A percentile compares a stretch with the other conserved stretches of the same genome.
These are phyloP conservation scores for Tetramorium alpestre DNA, from an alignment of 1,140 invertebrate genomes.

Conservation along the genomic window DNA sequence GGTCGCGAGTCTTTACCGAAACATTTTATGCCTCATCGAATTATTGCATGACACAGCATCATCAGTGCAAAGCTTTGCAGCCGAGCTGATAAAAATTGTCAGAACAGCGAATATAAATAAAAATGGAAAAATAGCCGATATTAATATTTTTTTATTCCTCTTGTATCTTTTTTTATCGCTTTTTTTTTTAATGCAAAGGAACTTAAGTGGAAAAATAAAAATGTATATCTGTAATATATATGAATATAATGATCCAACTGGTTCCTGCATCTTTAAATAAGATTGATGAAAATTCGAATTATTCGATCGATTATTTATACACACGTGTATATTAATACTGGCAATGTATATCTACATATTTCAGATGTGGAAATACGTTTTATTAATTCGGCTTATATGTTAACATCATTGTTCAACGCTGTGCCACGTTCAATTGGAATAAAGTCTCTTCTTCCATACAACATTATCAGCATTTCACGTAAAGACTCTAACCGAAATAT, in stretches of 20 bases:
- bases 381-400: not conserved
- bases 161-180: not conserved
- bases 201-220: not conserved
- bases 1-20: slow-evolving; percentile 31
- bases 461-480: not conserved
- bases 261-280: slow-evolving; percentile 56
- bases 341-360: slow-evolving; percentile 16
- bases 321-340: not conserved
- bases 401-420: slow-evolving; percentile 47
- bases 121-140: not conserved
- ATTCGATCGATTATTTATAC: slow-evolving; percentile 33
- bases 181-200: slow-evolving; percentile 48
- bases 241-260: slow-evolving; percentile 35
- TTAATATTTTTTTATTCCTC: not conserved
- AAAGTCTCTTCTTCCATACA: not conserved
- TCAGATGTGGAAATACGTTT: slow-evolving; percentile 37
- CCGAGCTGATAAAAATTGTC: not conserved
- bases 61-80: not conserved
- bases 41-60: slow-evolving; percentile 65
- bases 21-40: slow-evolving; percentile 42
- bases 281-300: slow-evolving; percentile 26
- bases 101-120: not conserved
- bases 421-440: slow-evolving; percentile 45
- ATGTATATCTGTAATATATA: slow-evolving; percentile 45
- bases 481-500: not conserved